Evolutionary conservation across 2,113 vertebrate genomes (phyloP), one percentile per base, ranked within the genome.

Genomic region (Ochotona princeps): DNA sequence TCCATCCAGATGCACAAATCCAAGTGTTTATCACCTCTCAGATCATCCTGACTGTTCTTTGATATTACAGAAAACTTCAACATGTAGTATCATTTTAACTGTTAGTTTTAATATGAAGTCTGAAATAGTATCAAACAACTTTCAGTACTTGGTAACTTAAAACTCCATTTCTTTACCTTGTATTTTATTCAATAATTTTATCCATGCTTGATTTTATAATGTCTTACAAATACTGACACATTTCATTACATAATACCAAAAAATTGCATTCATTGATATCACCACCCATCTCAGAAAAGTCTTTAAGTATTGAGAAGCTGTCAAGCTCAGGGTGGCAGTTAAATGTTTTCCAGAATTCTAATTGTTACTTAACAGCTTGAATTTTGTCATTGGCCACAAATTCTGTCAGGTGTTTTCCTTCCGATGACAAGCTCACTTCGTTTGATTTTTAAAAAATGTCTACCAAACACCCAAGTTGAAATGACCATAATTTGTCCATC

Each of bases 61-160:
- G 51, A 88, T 65, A 88, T 21, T 84, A 92, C 11, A 32, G 60
- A 49, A 93, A 90, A 88, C 65, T 86, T 76, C 86, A 25, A 32
- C 20, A 75, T 66, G 28, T 10, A 72, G 6, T 73, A 69, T 49
- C 15, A 76, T 63, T 89, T 72, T 23, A 74, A 89, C 73, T 1
- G 3, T n/a, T 25, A 57, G 11, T 49, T 15, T 6, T 38, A 51
- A 28, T 26, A 7, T 15, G 26, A 8, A 51, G 74, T 74, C 60
- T 28, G 5, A 85, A 67, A 60, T 44, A 3, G 1, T 26, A 60
- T 76, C 69, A 60, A 49, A 20, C 23, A 76, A 65, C 30, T 76
- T 32, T 70, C 72, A 63, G 38, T 26, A 44, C 23, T 66, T 47
- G 75, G 7, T 28, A 30, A 51, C 49, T 82, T 87, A 44, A 72